Evolutionary conservation across 2,113 vertebrate species (phyloP).

Genomic region (Micronycteris hirsuta): DNA sequence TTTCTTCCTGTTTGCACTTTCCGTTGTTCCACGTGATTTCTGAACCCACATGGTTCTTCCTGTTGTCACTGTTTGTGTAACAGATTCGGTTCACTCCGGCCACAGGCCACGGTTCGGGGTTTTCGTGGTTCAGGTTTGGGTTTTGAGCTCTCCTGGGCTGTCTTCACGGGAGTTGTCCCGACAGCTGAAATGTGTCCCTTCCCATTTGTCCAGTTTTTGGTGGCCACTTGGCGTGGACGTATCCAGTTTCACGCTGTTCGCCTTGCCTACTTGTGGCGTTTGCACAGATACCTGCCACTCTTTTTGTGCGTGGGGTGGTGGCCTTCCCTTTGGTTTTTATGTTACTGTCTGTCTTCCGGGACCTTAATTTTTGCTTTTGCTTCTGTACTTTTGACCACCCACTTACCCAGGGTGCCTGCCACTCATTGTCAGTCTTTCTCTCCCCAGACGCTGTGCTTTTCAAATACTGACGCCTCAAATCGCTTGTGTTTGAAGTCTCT

Average conservation of each 20-base stretch:
- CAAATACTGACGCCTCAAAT: not conserved
- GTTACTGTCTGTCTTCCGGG: too few species aligned
- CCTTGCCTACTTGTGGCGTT: not conserved
- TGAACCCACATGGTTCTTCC: not conserved
- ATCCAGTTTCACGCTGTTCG: not conserved
- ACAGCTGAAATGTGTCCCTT: not conserved
- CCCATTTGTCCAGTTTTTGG: not conserved
- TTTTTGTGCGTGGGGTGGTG: rapidly evolving
- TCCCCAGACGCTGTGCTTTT: not conserved
- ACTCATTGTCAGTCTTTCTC: not conserved
- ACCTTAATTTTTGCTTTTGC: not conserved
- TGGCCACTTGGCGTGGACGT: not conserved
- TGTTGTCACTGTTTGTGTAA: too few species aligned
- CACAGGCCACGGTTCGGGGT: not conserved
- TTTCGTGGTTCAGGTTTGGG: not conserved
- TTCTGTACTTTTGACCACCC: not conserved
- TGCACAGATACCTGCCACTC: not conserved
- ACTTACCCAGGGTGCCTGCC: too few species aligned
- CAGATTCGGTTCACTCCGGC: not conserved
- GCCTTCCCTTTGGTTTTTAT: not conserved
- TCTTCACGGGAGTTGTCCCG: not conserved
- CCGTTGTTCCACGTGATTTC: not conserved
- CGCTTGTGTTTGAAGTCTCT: not conserved
- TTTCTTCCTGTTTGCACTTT: not conserved
- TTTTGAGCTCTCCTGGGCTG: not conserved